Evolutionary conservation across 2,113 vertebrate species (phyloP).

Genomic region (Semnornis frantzii): DNA sequence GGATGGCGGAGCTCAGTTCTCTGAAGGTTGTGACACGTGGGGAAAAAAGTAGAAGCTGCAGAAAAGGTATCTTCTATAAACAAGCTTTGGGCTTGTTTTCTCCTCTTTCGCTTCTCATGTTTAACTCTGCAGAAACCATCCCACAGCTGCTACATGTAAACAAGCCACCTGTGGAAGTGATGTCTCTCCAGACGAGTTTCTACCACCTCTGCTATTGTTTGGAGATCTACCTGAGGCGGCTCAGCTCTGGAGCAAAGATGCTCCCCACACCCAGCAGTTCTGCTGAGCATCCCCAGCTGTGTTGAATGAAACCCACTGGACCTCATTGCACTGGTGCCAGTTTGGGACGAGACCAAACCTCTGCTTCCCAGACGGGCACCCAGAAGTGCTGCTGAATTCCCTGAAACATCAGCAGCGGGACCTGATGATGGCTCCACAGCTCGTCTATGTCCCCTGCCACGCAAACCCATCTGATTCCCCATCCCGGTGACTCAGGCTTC

Average conservation of each 20-base stretch:
- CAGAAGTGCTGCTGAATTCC: background rate
- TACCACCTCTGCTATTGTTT: too few relatives aligned
- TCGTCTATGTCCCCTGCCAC: rapidly evolving
- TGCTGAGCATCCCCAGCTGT: rapidly evolving
- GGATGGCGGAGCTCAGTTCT: background rate
- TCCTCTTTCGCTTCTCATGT: background rate
- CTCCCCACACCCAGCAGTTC: background rate
- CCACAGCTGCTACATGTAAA: too few relatives aligned
- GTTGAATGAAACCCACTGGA: background rate
- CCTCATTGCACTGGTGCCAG: rapidly evolving
- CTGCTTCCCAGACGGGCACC: background rate
- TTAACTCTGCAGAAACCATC: background rate
- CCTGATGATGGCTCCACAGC: rapidly evolving
- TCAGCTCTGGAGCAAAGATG: background rate
- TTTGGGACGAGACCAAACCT: background rate
- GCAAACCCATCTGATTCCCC: background rate
- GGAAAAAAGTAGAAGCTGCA: background rate
- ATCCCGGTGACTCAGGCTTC: background rate
- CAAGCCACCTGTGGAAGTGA: too few relatives aligned
- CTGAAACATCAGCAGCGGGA: background rate
- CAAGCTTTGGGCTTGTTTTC: background rate
- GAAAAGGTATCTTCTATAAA: background rate
- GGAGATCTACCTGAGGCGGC: background rate
- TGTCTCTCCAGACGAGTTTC: too few relatives aligned
- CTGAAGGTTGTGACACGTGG: background rate